These are phyloP conservation scores for Heliconius hewitsoni DNA, from an alignment of 1,140 invertebrate species.

Conservation along the genomic window DNA sequence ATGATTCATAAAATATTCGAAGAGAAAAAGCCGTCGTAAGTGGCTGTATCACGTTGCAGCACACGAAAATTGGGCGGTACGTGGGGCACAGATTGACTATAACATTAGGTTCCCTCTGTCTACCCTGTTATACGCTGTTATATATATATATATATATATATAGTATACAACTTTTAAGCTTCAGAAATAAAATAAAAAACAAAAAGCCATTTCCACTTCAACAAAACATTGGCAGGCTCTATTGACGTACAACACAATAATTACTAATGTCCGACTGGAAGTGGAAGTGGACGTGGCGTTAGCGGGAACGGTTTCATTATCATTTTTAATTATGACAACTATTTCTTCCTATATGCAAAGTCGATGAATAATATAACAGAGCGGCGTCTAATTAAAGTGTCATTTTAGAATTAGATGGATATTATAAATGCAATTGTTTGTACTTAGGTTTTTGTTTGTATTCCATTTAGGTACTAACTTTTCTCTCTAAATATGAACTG, in stretches of 20 bases:
- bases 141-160: no score
- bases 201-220: constrained; percentile 18
- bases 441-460: neutral
- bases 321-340: constrained; percentile 9
- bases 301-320: neutral
- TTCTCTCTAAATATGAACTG: neutral
- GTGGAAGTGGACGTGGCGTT: neutral
- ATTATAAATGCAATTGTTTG: neutral
- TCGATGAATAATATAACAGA: neutral
- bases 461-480: neutral
- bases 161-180: no score
- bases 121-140: no score
- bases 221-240: constrained; percentile 26
- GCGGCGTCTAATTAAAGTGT: neutral
- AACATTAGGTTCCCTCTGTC: no score
- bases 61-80: no score
- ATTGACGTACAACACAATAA: constrained; percentile 42
- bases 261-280: constrained; percentile 23
- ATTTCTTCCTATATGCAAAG: neutral
- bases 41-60: no score
- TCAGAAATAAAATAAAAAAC: no score
- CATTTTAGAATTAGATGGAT: neutral
- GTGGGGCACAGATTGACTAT: no score
- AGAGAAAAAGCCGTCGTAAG: no score
- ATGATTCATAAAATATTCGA: no score